Conservation (phyloP, 2,888 invertebrate species). For the Agelastica alni region DNA sequence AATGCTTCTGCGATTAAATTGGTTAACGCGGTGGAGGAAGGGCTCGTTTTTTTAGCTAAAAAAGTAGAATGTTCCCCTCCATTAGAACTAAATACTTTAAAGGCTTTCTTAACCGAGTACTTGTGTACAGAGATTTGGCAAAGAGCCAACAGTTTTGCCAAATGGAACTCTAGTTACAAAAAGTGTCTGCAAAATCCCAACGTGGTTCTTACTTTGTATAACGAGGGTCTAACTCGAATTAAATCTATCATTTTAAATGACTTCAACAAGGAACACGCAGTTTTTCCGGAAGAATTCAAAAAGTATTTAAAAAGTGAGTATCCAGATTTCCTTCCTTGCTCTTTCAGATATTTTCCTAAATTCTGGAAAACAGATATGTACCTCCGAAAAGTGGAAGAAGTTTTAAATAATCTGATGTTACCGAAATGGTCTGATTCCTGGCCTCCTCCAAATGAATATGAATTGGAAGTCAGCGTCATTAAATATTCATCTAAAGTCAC, state of each 20-base stretch:
- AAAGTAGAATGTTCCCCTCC: constrained; percentile 59
- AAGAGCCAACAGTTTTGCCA: constrained; percentile 56
- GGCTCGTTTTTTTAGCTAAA: constrained; percentile 59
- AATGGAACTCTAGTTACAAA: constrained; percentile 55
- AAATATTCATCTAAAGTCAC: constrained; percentile 61
- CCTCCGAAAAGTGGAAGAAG: constrained; percentile 58
- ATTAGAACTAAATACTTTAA: constrained; percentile 63
- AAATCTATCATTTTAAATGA: constrained; percentile 64
- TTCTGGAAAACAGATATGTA: constrained; percentile 63
- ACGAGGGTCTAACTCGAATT: constrained; percentile 67
- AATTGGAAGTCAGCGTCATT: constrained; percentile 58
- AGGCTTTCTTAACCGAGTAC: constrained; percentile 62
- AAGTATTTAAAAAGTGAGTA: constrained; percentile 57
- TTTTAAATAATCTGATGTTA: constrained; percentile 63
- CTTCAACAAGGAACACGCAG: constrained; percentile 63
- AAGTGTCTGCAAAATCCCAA: constrained; percentile 61
- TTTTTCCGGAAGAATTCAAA: constrained; percentile 69
- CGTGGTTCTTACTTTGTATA: constrained; percentile 67
- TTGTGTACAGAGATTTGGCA: constrained; percentile 68
- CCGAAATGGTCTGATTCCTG: constrained; percentile 58
- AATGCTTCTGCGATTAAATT: constrained; percentile 35
- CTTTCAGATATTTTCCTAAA: constrained; percentile 69
- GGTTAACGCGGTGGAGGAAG: constrained; percentile 42
- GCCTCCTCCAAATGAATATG: constrained; percentile 55
- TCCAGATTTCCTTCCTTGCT: constrained; percentile 64